Base-by-base conservation (phyloP, 2,888 invertebrate genomes). In the Aphrophora alni region DNA sequence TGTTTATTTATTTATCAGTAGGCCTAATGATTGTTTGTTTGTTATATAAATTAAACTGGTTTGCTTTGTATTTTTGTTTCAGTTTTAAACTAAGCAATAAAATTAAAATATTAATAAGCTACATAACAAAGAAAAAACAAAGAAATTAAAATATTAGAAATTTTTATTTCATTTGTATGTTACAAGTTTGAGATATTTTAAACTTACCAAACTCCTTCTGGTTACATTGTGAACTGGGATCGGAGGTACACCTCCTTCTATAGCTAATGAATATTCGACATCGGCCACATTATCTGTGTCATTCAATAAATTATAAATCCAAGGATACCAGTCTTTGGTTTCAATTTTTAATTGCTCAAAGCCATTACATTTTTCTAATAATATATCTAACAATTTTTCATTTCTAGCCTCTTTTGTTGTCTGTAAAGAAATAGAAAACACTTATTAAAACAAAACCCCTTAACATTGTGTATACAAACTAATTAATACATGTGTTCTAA, bases 201-300 rank as follows among this genome's bases (percentile, higher is more conserved):
- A 26, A 85, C 87, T 88, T 87, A 92, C 92, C 88, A 91, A 87
- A 81, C 86, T 86, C n/a, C 84, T 84, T 83, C 92, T 88, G 38
- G 88, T 87, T 12, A 92, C 90, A 86, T 91, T 90, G 85, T 91
- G 90, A 4, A 89, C 89, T 0, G 92, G 92, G 75, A 90, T 86
- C 82, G 91, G 87, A 0, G 92, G 92, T 82, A 92, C 90, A 84
- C 91, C 91, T 68, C 92, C 92, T 78, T 89, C 87, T 79, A 90
- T 90, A 69, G 91, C 77, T 7, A 51, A 28, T n/a, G 77, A 44
- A 12, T 71, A 12, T 25, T 74, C 33, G 17, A 74, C 51, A 28
- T 51, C 44, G 4, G 59, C 25, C 28, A 27, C 38, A 24, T 28
- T 69, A 4, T 38, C 33, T 14, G n/a, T 8, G 14, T 70, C 68